Evolutionary conservation across 2,797 vertebrate genomes (phyloP).

Genomic region (Platyrinchus mystaceus): DNA sequence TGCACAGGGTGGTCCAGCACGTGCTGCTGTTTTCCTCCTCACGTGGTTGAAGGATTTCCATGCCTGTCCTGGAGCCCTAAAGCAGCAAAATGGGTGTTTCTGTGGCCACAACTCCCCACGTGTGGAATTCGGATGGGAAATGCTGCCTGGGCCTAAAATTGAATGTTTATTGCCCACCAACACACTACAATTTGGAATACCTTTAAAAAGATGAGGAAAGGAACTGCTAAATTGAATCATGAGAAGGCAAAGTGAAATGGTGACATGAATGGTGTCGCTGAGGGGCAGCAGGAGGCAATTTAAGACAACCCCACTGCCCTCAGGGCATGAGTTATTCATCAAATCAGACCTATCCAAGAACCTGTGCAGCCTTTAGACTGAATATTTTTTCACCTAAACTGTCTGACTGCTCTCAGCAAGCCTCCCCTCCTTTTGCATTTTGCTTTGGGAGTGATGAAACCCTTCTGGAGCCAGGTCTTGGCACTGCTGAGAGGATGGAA

Average conservation of each 20-base stretch:
- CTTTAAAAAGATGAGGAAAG: neutral
- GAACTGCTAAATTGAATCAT: neutral
- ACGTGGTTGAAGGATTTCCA: fast-evolving
- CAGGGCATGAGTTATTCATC: neutral
- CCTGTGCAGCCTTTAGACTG: neutral
- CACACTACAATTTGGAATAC: neutral
- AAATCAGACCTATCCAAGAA: neutral
- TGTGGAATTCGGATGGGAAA: neutral
- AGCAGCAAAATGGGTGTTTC: neutral
- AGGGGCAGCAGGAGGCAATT: neutral
- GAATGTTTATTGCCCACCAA: neutral
- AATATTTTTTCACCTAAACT: neutral
- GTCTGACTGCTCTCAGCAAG: neutral
- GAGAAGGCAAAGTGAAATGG: neutral
- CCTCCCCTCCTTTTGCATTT: neutral
- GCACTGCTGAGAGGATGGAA: neutral
- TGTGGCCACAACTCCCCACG: neutral
- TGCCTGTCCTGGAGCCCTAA: neutral
- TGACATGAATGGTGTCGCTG: neutral
- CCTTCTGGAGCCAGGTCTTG: neutral
- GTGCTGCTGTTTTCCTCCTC: neutral
- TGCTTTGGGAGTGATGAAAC: neutral
- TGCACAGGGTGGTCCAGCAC: neutral
- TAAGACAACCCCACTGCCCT: neutral
- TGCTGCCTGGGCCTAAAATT: neutral